Evolutionary conservation across 1,140 invertebrate genomes (phyloP).

Genomic region (Aphelenchoides fujianensis): DNA sequence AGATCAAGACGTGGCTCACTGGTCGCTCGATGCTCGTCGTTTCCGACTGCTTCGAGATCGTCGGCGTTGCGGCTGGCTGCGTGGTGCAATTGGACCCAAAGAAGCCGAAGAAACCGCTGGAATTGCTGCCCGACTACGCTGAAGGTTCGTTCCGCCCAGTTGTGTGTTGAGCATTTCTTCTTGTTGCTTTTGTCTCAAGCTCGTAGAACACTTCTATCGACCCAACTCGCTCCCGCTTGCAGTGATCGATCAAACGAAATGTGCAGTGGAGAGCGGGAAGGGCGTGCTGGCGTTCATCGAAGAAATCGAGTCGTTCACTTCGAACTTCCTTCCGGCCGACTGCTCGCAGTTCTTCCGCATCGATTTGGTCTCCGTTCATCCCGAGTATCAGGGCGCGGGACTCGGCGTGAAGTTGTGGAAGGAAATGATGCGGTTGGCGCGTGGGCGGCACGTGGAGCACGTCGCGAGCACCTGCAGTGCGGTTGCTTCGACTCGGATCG

Average conservation of each 20-base stretch:
- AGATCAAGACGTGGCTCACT: background rate
- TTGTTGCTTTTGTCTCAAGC: too few relatives aligned
- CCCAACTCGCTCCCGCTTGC: too few relatives aligned
- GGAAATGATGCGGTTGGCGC: background rate
- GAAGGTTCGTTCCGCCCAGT: background rate
- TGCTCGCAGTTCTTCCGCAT: background rate
- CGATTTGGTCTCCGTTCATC: background rate
- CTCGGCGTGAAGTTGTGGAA: background rate
- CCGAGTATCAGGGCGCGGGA: conserved; percentile 8
- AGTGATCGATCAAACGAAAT: background rate
- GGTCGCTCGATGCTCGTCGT: background rate
- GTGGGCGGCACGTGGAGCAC: background rate
- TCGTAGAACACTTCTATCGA: too few relatives aligned
- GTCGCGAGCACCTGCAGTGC: background rate
- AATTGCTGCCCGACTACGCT: background rate
- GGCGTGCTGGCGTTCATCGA: background rate
- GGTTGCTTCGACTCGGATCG: background rate
- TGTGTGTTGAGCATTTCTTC: background rate
- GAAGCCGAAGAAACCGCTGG: background rate
- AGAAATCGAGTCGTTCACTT: background rate
- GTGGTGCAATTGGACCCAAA: background rate
- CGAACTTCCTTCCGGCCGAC: conserved; percentile 7
- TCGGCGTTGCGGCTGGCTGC: background rate
- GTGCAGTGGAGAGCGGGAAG: background rate
- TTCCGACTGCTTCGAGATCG: background rate